Base-by-base conservation (phyloP, 2,113 vertebrate genomes). In the Urocitellus parryii region DNA sequence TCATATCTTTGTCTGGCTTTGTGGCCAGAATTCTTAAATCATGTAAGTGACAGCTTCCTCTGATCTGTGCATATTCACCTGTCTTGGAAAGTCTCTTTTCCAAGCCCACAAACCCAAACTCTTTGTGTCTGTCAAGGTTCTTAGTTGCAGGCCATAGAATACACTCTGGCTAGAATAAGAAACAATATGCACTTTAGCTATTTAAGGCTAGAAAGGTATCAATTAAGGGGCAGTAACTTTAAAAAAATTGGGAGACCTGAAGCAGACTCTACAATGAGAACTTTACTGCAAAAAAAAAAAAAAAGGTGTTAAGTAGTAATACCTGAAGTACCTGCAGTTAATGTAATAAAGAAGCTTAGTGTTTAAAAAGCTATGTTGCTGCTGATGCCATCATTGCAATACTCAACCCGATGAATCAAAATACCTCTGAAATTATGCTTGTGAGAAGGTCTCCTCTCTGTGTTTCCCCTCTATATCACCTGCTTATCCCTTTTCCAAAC, bases 11-110 rank as follows among this genome's bases (percentile, higher is more conserved):
- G 48, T 56, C 32, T 80, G 53, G 45, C 65, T 67, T 25, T 67
- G 3, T 91, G 29, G 20, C 32, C 56, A 61, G 16, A 63, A 3
- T 76, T 91, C 74, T 76, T 45, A 84, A 84, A 24, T 48, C n/a
- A n/a, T n/a, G n/a, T 95, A 86, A 72, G 72, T 68, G 39, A 81
- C 39, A 73, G 39, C 42, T 72, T 90, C 25, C 22, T 95, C 61
- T 89, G 29, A 34, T 32, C 22, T 96, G 22, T n/a, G 14, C 27
- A 37, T 25, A 79, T 63, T 79, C 8, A 39, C 25, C 39, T 76
- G 32, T 73, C 20, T 78, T 61, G 29, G 61, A 63, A 88, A 80
- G 68, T 82, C 68, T 76, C 22, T 80, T 89, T 63, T 76, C 32
- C 70, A 68, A 93, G 18, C 13, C 34, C 58, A 61, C 17, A 89